Conservation (phyloP, 2,797 vertebrate species). For the Hydrophis major region DNA sequence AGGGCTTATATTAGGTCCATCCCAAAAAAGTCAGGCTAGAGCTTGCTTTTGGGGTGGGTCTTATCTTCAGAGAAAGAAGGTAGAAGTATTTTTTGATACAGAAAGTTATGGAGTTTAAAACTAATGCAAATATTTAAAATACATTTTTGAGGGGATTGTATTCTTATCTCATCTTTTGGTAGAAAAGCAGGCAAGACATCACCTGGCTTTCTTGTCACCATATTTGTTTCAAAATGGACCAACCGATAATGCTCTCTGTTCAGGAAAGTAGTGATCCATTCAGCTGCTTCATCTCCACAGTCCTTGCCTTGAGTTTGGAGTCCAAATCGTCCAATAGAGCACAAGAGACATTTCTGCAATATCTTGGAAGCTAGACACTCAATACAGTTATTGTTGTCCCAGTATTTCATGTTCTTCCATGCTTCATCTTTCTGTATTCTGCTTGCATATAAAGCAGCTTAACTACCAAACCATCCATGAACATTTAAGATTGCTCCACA, state of each 20-base stretch:
- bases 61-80: too few relatives aligned
- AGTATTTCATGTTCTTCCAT: neutral
- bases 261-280: slow-evolving; percentile 84
- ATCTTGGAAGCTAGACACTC: neutral
- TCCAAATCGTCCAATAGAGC: slow-evolving; percentile 79
- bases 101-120: neutral
- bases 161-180: slow-evolving; percentile 75
- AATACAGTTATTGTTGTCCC: neutral
- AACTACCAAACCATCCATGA: neutral
- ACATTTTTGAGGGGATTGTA: neutral
- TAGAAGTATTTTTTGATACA: neutral
- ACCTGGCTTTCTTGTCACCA: slow-evolving; percentile 73
- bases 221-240: slow-evolving; percentile 86
- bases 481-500: neutral
- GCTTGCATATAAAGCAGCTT: neutral
- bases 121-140: neutral
- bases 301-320: slow-evolving; percentile 85
- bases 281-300: slow-evolving; percentile 82
- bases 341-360: neutral
- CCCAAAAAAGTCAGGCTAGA: too few relatives aligned
- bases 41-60: too few relatives aligned
- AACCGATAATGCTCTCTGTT: slow-evolving; percentile 74
- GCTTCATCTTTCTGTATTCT: neutral
- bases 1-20: too few relatives aligned
- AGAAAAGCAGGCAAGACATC: slow-evolving; percentile 57